Percentiles rank a stretch among this genome's conserved stretches.
Evolutionary conservation across 2,113 vertebrate genomes (phyloP).

Genomic region (Caranx ignobilis): DNA sequence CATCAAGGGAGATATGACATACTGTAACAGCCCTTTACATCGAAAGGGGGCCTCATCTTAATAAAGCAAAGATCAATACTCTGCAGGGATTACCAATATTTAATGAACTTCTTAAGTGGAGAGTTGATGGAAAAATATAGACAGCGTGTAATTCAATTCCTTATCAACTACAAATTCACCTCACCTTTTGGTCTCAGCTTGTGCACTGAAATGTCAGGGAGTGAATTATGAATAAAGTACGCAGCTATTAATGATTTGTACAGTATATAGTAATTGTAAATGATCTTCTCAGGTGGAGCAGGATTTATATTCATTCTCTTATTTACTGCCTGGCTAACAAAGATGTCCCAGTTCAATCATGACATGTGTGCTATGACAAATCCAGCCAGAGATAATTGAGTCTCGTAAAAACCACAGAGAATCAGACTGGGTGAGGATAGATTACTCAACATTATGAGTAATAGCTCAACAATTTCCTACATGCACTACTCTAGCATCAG

Average conservation of each 20-base stretch:
- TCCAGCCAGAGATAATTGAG: neutral
- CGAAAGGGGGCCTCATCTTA: neutral
- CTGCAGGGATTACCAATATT: slow-evolving; percentile 10
- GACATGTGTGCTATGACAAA: neutral
- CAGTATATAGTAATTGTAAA: neutral
- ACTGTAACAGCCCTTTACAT: neutral
- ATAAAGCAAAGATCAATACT: slow-evolving; percentile 15
- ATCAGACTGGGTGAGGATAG: neutral
- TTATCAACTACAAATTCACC: neutral
- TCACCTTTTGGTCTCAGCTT: neutral
- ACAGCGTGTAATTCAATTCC: neutral
- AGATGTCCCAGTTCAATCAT: neutral
- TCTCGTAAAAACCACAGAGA: slow-evolving; percentile 7
- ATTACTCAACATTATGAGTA: slow-evolving; percentile 38
- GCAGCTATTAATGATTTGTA: neutral
- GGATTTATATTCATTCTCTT: neutral
- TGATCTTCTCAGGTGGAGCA: neutral
- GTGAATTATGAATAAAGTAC: neutral
- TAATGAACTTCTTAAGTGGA: neutral
- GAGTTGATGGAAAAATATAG: slow-evolving; percentile 21
- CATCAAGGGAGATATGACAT: neutral
- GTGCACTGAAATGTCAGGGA: neutral
- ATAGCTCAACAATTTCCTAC: slow-evolving; percentile 9
- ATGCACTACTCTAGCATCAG: neutral
- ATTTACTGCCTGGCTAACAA: neutral